These are phyloP conservation scores for Drosophila murphyi DNA, from an alignment of 1,140 invertebrate species.

Conservation along the genomic window DNA sequence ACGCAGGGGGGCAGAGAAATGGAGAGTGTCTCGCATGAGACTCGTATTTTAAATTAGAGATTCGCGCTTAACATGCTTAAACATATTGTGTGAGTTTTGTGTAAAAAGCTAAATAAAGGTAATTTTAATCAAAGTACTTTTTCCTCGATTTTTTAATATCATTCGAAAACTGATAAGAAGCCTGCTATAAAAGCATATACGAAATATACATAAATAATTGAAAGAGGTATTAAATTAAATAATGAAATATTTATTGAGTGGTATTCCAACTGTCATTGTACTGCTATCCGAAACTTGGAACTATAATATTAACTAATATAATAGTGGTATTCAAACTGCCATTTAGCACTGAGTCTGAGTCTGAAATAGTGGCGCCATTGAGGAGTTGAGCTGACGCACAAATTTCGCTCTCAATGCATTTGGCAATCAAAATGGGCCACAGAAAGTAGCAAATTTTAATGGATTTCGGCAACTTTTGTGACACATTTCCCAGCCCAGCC, in stretches of 20 bases:
- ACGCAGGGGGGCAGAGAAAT: background rate
- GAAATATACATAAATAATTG: too few species aligned
- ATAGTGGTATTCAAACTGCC: too few species aligned
- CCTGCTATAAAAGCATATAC: too few species aligned
- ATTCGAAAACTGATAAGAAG: too few species aligned
- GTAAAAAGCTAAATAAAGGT: background rate
- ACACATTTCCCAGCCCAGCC: conserved; percentile 15
- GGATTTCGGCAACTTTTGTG: conserved; percentile 59
- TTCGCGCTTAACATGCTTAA: background rate
- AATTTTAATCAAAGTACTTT: background rate
- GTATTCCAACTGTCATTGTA: too few species aligned
- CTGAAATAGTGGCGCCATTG: conserved; percentile 21
- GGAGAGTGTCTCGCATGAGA: background rate
- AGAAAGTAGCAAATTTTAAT: conserved; percentile 56
- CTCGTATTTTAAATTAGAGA: background rate
- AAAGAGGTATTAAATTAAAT: too few species aligned
- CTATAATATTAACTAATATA: too few species aligned
- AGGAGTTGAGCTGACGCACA: background rate
- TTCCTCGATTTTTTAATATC: too few species aligned
- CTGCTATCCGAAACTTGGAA: too few species aligned
- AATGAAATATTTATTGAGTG: too few species aligned
- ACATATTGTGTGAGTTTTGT: background rate
- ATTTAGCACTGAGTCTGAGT: background rate
- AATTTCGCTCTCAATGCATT: conserved; percentile 43
- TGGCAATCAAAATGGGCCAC: conserved; percentile 30